Evolutionary conservation across 2,113 vertebrate genomes (phyloP).

Genomic region (Cettia cetti): DNA sequence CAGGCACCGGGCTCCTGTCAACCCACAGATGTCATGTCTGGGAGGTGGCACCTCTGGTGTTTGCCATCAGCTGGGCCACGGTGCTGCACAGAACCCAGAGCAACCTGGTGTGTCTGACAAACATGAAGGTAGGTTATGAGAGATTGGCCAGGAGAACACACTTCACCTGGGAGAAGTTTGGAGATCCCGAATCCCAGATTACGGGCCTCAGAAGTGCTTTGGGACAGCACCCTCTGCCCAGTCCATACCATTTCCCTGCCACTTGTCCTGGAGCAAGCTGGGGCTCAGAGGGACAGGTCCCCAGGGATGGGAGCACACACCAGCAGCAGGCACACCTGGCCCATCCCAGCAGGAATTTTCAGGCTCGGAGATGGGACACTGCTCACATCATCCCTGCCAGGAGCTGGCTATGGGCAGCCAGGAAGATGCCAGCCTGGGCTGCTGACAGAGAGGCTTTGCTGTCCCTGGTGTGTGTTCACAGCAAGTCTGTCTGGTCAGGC

Average conservation of each 20-base stretch:
- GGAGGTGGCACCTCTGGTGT: neutral
- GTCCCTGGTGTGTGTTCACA: rapidly evolving
- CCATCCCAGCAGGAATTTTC: neutral
- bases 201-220: neutral
- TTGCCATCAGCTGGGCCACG: rapidly evolving
- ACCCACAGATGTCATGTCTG: rapidly evolving
- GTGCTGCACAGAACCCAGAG: neutral
- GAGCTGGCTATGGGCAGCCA: neutral
- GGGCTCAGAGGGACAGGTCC: neutral
- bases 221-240: neutral
- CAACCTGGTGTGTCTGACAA: neutral
- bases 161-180: neutral
- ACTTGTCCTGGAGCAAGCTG: neutral
- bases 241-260: neutral
- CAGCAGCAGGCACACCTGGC: neutral
- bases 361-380: neutral
- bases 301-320: neutral
- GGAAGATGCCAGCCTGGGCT: neutral
- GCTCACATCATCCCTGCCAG: rapidly evolving
- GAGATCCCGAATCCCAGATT: rapidly evolving
- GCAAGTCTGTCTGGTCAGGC: neutral
- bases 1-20: neutral
- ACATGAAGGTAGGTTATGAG: neutral
- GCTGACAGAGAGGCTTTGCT: neutral
- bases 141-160: neutral